Conservation (phyloP, 2,113 vertebrate species). For the Tetrao urogallus region DNA sequence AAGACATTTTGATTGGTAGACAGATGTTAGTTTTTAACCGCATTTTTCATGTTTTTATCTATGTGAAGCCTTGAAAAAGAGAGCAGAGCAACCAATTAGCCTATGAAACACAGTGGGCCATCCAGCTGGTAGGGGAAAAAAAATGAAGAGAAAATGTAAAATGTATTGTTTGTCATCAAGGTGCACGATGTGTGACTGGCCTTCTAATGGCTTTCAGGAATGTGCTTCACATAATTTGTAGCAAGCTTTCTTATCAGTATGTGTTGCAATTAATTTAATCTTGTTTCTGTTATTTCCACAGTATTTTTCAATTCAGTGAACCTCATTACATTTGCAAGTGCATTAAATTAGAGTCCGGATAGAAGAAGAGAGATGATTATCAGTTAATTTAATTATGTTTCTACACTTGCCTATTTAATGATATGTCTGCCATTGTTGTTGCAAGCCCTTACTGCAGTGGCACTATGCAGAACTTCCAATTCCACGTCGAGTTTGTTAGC, state of each 20-base stretch:
- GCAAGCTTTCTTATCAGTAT: conserved; percentile 78
- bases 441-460: conserved; percentile 48
- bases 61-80: background rate
- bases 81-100: background rate
- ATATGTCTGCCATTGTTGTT: conserved; percentile 77
- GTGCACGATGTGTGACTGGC: conserved; percentile 34
- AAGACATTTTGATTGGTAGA: background rate
- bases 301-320: conserved; percentile 79
- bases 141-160: background rate
- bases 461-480: conserved; percentile 65
- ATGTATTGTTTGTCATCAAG: conserved; percentile 51
- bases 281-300: conserved; percentile 84
- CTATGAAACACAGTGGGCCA: background rate
- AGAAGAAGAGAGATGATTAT: conserved; percentile 82
- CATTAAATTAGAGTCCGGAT: conserved; percentile 80
- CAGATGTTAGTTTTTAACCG: background rate
- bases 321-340: conserved; percentile 82
- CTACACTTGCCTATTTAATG: conserved; percentile 78
- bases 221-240: conserved; percentile 47
- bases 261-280: conserved; percentile 85
- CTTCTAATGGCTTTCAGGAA: conserved; percentile 56
- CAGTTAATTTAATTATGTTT: conserved; percentile 86
- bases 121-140: background rate
- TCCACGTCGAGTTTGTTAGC: conserved; percentile 75
- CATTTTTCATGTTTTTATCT: conserved; percentile 28